These are phyloP conservation scores for Drosophila affinis DNA, from an alignment of 2,888 invertebrate species.

Conservation along the genomic window DNA sequence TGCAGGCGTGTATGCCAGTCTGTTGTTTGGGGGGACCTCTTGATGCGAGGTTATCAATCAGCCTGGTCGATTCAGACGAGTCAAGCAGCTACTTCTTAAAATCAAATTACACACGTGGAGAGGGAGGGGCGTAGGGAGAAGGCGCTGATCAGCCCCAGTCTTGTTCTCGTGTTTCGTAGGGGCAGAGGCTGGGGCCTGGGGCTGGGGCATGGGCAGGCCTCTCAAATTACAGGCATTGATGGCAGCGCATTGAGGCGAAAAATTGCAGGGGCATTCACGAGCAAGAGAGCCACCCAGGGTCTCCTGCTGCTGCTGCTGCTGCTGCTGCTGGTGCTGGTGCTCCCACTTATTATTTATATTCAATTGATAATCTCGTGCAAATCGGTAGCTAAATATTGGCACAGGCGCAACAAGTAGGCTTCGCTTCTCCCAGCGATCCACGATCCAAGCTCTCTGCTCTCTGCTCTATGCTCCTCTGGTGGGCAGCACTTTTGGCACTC, in stretches of 20 bases:
- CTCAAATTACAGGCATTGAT: constrained; percentile 76
- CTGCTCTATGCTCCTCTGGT: constrained; percentile 16
- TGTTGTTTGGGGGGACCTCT: constrained; percentile 57
- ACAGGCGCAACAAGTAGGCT: constrained; percentile 73
- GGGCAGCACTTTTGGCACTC: constrained; percentile 66
- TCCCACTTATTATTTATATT: constrained; percentile 74
- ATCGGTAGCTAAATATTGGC: constrained; percentile 76
- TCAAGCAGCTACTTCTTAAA: constrained; percentile 70
- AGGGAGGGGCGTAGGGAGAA: constrained; percentile 6
- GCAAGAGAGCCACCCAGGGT: constrained; percentile 60
- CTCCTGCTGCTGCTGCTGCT: constrained; percentile 8
- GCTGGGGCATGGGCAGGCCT: constrained; percentile 15
- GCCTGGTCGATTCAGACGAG: constrained; percentile 40
- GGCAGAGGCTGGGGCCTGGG: neutral
- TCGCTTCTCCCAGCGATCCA: constrained; percentile 4
- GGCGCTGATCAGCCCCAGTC: constrained; percentile 29
- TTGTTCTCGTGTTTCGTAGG: constrained; percentile 18
- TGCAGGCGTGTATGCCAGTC: constrained; percentile 68
- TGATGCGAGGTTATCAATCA: constrained; percentile 73
- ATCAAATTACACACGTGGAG: constrained; percentile 72
- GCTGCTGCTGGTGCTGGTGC: constrained; percentile 11
- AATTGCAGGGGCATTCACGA: constrained; percentile 56
- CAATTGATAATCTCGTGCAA: constrained; percentile 75
- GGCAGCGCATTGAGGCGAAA: constrained; percentile 63
- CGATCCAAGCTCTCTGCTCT: constrained; percentile 9